Conservation (phyloP, 2,797 vertebrate genomes). For the Pseudochaenichthys georgianus region DNA sequence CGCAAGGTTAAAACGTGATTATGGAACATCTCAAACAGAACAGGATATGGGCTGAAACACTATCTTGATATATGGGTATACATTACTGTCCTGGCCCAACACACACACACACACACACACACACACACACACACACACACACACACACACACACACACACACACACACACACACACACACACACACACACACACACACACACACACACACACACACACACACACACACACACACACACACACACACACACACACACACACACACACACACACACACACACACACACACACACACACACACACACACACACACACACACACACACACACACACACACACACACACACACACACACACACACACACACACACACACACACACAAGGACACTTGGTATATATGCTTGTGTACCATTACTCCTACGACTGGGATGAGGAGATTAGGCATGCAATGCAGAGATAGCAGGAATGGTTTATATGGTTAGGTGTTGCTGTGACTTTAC, state of each 20-base stretch:
- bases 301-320: no score
- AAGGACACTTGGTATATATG: background rate
- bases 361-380: background rate
- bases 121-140: background rate
- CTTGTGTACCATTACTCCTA: background rate
- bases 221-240: no score
- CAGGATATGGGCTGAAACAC: background rate
- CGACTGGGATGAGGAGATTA: background rate
- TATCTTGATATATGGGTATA: background rate
- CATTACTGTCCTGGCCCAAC: background rate
- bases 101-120: background rate
- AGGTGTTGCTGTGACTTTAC: background rate
- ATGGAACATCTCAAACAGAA: no score
- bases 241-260: background rate
- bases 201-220: no score
- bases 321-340: background rate
- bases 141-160: background rate
- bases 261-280: background rate
- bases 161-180: no score
- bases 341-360: background rate
- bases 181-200: no score
- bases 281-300: background rate
- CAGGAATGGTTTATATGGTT: no score
- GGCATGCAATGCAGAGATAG: background rate
- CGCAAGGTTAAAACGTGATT: background rate